Percentiles rank a stretch among this genome's conserved stretches.
Evolutionary conservation across 2,888 invertebrate species (phyloP).

Genomic region (Vanessa cardui): DNA sequence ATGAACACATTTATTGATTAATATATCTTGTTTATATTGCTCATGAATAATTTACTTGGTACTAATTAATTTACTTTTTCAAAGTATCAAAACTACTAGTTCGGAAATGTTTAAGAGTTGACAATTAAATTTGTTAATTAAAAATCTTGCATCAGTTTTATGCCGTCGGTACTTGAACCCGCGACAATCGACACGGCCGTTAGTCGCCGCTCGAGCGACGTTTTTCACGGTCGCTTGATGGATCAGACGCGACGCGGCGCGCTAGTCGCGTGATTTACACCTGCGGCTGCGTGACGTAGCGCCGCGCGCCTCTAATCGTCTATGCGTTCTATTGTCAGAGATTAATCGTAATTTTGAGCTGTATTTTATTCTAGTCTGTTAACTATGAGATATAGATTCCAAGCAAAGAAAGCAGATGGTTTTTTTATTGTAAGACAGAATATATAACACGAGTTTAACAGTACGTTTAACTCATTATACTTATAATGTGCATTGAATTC

Average conservation of each 20-base stretch:
- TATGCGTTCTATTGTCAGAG: slow-evolving; percentile 6
- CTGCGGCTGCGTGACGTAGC: slow-evolving; percentile 38
- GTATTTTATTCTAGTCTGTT: not conserved
- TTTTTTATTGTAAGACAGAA: not conserved
- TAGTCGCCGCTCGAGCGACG: slow-evolving; percentile 45
- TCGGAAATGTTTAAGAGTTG: too few relatives aligned
- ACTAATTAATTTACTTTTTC: too few relatives aligned
- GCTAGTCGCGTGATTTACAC: slow-evolving; percentile 44
- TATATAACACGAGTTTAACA: not conserved
- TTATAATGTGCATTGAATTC: too few relatives aligned
- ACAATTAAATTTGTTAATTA: too few relatives aligned
- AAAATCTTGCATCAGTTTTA: slow-evolving; percentile 16
- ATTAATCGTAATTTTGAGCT: slow-evolving; percentile 2
- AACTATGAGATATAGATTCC: too few relatives aligned
- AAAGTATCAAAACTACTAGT: too few relatives aligned
- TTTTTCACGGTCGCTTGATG: slow-evolving; percentile 49
- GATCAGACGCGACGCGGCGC: slow-evolving; percentile 43
- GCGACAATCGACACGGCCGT: slow-evolving; percentile 47
- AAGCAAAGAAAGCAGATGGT: not conserved
- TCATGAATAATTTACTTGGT: too few relatives aligned
- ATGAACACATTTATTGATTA: too few relatives aligned
- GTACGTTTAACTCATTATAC: not conserved
- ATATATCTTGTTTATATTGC: too few relatives aligned
- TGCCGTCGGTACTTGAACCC: slow-evolving; percentile 39
- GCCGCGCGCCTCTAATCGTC: slow-evolving; percentile 20